Conservation (phyloP, 2,797 vertebrate genomes). For the Chloroceryle inda region DNA sequence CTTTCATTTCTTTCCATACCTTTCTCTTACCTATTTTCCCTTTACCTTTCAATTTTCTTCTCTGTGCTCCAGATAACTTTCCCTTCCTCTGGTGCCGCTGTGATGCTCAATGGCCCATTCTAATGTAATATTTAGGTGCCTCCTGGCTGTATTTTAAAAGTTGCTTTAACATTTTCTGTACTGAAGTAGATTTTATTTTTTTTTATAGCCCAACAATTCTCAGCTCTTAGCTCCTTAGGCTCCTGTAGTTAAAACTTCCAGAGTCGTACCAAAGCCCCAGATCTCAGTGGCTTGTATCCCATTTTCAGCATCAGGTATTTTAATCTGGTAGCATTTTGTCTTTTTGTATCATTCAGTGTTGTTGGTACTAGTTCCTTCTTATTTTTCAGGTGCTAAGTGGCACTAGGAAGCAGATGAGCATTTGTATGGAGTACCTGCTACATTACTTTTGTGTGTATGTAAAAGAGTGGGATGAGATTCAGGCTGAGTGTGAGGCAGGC, state of each 20-base stretch:
- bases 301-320: not conserved
- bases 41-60: not conserved
- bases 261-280: not conserved
- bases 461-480: not conserved
- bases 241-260: not conserved
- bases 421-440: not conserved
- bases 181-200: not conserved
- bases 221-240: not conserved
- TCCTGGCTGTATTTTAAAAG: conserved; percentile 27
- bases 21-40: not conserved
- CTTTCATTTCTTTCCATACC: not conserved
- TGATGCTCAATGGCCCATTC: conserved; percentile 11
- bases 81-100: not conserved
- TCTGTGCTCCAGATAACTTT: not conserved
- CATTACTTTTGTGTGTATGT: not conserved
- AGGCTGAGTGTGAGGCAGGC: not conserved
- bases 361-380: not conserved
- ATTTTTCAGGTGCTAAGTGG: not conserved
- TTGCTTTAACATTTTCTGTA: conserved; percentile 9
- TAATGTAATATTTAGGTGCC: conserved; percentile 22
- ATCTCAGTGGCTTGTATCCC: not conserved
- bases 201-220: not conserved
- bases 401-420: not conserved
- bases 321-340: not conserved
- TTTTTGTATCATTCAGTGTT: not conserved